These are phyloP conservation scores for Setophaga kirtlandii DNA, from an alignment of 2,113 vertebrate genomes.

Conservation along the genomic window DNA sequence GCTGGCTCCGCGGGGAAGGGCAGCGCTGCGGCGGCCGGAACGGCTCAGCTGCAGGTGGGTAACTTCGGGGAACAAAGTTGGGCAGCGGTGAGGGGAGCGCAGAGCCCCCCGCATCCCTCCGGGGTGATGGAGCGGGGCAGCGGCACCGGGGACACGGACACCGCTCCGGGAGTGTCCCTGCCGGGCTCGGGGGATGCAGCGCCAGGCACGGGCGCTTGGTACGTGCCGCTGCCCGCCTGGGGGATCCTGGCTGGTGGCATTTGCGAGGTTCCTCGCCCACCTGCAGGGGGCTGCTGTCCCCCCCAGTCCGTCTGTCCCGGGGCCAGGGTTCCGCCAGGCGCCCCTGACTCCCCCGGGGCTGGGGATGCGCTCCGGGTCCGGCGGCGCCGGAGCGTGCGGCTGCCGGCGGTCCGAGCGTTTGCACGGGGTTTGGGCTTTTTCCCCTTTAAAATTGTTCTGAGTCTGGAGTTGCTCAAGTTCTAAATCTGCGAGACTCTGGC, in stretches of 20 bases:
- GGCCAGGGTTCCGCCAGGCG: background rate
- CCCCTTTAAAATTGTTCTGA: accelerated
- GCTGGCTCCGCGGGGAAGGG: background rate
- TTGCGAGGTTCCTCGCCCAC: background rate
- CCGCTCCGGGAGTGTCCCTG: background rate
- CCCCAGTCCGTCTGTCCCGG: accelerated
- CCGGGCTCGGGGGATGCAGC: background rate
- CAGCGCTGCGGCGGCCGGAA: background rate
- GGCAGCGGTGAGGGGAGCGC: background rate
- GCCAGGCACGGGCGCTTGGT: background rate
- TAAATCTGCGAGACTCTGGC: background rate
- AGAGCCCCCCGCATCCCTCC: background rate
- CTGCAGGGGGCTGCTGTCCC: background rate
- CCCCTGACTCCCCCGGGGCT: background rate
- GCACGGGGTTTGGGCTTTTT: accelerated
- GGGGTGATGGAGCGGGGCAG: background rate
- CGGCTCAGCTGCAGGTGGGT: background rate
- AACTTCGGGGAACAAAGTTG: slow-evolving; percentile 17
- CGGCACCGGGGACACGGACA: no score
- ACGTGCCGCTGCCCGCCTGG: background rate
- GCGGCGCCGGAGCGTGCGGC: background rate
- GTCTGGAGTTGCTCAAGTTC: background rate
- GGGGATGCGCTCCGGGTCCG: background rate
- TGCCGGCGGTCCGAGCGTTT: background rate
- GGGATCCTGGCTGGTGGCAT: background rate